Evolutionary conservation across 2,113 vertebrate species (phyloP), one percentile per base, ranked within the genome.

Genomic region (Pachypanchax playfairii): DNA sequence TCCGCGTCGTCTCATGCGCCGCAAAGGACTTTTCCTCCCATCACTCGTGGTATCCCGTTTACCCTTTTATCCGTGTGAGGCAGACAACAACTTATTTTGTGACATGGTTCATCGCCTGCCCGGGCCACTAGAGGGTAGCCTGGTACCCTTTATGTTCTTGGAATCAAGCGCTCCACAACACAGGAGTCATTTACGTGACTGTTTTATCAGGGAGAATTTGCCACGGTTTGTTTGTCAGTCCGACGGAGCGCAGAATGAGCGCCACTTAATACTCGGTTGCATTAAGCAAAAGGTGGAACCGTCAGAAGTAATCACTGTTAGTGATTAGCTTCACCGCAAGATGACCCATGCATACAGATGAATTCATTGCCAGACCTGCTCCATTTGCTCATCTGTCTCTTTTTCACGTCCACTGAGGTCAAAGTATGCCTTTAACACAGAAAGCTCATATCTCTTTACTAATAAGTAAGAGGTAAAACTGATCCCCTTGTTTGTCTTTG

Each of bases 41-140:
- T 79, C 68, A 35, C 18, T 75, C 63, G 51, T 44, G n/a, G 13
- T 47, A 38, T 62, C 56, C 65, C 38, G 25, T 65, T 77, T 57
- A 33, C 70, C 76, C n/a, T 12, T 71, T 54, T 50, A 77, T 81
- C 67, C 67, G 26, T 76, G 35, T 47, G 58, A 80, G 73, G 48
- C 55, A 83, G 66, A 65, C 79, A 51, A 65, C 65, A 74, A 82
- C 75, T 85, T 78, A 63, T 65, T 75, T 38, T 26, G 65, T 79
- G 83, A 24, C 79, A 81, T 36, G 75, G 79, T 85, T 70, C 77
- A 70, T 28, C 76, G 68, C 82, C 22, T 60, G 6, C 10, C 50
- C 5, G 73, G 58, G 78, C 89, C 86, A 79, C 86, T 89, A 90
- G 85, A 88, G 86, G 89, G 86, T 76, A 86, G 59, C 85, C 84